Evolutionary conservation across 2,797 vertebrate species (phyloP), one percentile per base, ranked within the genome.

Genomic region (Fringilla coelebs): DNA sequence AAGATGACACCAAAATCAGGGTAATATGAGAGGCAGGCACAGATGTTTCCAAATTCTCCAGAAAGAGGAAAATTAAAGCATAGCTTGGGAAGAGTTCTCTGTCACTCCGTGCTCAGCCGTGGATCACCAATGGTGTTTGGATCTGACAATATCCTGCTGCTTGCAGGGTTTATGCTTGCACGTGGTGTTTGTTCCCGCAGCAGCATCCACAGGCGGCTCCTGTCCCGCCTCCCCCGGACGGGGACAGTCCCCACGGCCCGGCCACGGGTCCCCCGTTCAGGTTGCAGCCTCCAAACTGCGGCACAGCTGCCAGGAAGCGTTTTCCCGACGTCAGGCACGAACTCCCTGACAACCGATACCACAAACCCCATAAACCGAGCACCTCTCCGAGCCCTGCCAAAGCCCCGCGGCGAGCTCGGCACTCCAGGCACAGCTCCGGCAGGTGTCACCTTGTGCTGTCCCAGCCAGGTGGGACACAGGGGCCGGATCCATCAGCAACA

Each of bases 231-330:
- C 9, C 80, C 46, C 54, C 2, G 12, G 40, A 8, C 0, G 1
- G 48, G 90, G 67, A 84, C 90, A 13, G 88, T 71, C 76, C 79
- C 77, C 2, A 11, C 0, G 1, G 71, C 51, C 67, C 36, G 3
- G 0, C 5, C 5, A 8, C 9, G 81, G 71, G 71, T 86, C 19
- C 38, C n/a, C n/a, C 0, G 1, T 26, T 83, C 65, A 11, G 81
- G 84, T 4, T 85, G 81, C 89, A 68, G 58, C 26, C 58, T 52
- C 74, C 78, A 10, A 72, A 55, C n/a, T 78, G 61, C 43, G 0
- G 87, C 68, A 8, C 90, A 92, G 90, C 92, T 89, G 90, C 78
- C 78, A 70, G 89, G 87, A 96, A 94, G 62, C 48, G 0, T 72
- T 93, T 86, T 78, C 73, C 73, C 5, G 1, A 40, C 1, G 7